These are phyloP conservation scores for Neolamprologus falcicula DNA, from an alignment of 2,113 vertebrate species.

Conservation along the genomic window DNA sequence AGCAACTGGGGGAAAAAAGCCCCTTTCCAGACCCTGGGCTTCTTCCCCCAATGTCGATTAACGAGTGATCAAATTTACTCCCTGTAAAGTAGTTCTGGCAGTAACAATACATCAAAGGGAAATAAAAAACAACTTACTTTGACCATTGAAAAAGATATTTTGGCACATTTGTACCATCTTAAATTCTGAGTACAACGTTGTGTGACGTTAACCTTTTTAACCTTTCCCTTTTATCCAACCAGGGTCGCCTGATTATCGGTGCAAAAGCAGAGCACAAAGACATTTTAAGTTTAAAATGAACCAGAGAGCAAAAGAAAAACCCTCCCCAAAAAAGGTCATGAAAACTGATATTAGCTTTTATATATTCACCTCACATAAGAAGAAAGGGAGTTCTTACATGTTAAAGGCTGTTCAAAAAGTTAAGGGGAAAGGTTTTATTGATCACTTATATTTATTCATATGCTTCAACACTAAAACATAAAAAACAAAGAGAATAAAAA, in stretches of 20 bases:
- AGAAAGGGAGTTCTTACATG: not conserved
- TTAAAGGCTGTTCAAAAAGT: not conserved
- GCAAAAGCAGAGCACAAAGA: not conserved
- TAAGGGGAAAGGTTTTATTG: not conserved
- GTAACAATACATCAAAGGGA: not conserved
- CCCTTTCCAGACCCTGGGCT: not conserved
- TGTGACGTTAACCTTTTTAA: not conserved
- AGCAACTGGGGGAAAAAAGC: accelerated
- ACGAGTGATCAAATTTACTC: not conserved
- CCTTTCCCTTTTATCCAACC: not conserved
- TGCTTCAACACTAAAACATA: not conserved
- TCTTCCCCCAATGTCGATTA: not conserved
- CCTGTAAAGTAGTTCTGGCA: not conserved
- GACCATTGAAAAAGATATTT: not conserved
- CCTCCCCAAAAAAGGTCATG: not conserved
- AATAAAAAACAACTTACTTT: not conserved
- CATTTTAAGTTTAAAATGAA: not conserved
- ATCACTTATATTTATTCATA: not conserved
- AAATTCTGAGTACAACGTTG: not conserved
- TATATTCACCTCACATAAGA: not conserved
- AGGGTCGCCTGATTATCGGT: not conserved
- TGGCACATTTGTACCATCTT: not conserved
- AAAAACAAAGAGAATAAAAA: not conserved
- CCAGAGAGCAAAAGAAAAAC: not conserved
- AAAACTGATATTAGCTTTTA: not conserved